Evolutionary conservation across 92 coral and sea anemone species (phyloP).

Genomic region (Zoanthus sansibaricus): DNA sequence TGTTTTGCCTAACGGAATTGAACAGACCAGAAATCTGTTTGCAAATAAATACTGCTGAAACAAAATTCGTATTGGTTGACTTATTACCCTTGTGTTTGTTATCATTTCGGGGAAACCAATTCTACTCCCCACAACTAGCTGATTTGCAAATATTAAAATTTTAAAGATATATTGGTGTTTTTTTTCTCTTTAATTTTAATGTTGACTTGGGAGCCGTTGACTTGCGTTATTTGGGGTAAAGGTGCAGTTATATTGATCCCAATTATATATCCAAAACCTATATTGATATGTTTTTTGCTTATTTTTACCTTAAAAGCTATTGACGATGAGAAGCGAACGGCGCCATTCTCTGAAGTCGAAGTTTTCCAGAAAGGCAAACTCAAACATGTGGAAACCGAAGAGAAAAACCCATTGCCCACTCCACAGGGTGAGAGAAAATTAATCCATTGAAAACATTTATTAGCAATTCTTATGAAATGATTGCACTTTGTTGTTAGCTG

Average conservation of each 20-base stretch:
- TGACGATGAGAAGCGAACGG: conserved; percentile 93
- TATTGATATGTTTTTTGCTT: conserved; percentile 9
- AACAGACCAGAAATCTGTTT: neutral
- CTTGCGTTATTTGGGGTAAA: neutral
- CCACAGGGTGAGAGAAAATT: conserved; percentile 74
- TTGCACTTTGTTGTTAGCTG: conserved; percentile 9
- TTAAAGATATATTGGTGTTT: neutral
- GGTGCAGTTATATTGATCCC: conserved; percentile 4
- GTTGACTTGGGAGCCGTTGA: too few relatives aligned
- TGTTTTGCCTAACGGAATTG: neutral
- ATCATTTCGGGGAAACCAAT: too few relatives aligned
- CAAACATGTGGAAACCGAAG: conserved; percentile 89
- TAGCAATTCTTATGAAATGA: neutral
- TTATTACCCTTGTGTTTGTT: too few relatives aligned
- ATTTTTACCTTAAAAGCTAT: conserved; percentile 74
- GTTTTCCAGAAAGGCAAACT: conserved; percentile 90
- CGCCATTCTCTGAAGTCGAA: conserved; percentile 96
- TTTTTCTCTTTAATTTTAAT: neutral
- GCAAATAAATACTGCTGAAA: neutral
- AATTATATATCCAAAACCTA: conserved; percentile 4
- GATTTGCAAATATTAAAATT: neutral
- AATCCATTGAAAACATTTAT: neutral
- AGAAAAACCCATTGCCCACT: conserved; percentile 89
- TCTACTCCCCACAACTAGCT: neutral
- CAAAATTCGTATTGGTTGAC: neutral